These are phyloP conservation scores for Tapirus terrestris DNA, from an alignment of 2,113 vertebrate species.

Conservation along the genomic window DNA sequence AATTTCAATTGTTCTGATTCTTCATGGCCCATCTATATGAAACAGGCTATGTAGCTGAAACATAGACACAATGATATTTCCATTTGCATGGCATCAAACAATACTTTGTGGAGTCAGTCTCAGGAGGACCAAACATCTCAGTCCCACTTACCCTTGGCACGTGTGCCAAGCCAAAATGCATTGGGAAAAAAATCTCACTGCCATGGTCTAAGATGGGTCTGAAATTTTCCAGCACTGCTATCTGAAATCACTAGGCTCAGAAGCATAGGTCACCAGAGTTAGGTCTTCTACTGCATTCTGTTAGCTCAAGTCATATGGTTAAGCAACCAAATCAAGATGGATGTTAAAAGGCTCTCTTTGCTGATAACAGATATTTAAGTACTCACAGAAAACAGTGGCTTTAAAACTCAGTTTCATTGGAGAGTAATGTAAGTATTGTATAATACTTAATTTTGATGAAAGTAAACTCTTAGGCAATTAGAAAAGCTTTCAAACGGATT, in stretches of 20 bases:
- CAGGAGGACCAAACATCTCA: neutral
- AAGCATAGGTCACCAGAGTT: neutral
- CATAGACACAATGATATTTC: neutral
- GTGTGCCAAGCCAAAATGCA: neutral
- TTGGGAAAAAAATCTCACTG: neutral
- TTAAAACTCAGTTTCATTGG: neutral
- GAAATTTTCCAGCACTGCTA: neutral
- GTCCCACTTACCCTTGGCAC: neutral
- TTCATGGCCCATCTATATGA: neutral
- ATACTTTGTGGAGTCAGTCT: neutral
- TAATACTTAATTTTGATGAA: neutral
- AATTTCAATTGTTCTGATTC: neutral
- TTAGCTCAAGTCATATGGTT: neutral
- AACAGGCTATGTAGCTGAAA: neutral
- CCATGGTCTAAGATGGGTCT: neutral
- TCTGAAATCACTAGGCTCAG: neutral
- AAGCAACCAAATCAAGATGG: neutral
- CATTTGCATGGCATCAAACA: neutral
- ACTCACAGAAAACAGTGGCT: neutral
- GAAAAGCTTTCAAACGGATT: neutral
- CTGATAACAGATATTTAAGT: neutral
- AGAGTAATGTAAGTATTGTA: neutral
- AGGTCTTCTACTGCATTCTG: neutral
- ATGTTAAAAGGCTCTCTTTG: neutral
- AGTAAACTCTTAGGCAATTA: neutral